Evolutionary conservation across 2,113 vertebrate genomes (phyloP).

Genomic region (Hyaena hyaena): DNA sequence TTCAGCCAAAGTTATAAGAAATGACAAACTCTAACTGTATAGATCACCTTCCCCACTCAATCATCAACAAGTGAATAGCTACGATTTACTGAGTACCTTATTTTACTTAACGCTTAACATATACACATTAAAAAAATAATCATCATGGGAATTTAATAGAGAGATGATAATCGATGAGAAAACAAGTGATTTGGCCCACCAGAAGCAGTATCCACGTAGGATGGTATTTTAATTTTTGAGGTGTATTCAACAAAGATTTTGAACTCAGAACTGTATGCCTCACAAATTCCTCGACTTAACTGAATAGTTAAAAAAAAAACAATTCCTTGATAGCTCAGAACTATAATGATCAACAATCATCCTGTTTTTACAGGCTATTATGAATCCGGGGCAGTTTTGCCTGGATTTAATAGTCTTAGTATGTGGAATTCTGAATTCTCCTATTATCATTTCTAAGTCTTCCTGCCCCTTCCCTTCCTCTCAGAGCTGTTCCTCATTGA

Average conservation of each 20-base stretch:
- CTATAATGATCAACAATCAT: neutral
- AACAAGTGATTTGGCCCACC: neutral
- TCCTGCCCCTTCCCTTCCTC: neutral
- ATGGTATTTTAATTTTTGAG: neutral
- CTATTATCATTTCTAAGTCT: too few species aligned
- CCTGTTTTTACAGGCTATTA: neutral
- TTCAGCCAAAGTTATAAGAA: neutral
- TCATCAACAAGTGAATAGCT: neutral
- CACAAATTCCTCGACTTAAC: constrained; percentile 6
- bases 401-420: neutral
- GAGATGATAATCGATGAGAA: neutral
- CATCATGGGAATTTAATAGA: neutral
- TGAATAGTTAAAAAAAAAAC: neutral
- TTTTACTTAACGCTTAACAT: neutral
- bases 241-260: neutral
- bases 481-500: neutral
- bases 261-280: constrained; percentile 24
- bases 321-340: neutral
- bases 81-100: neutral
- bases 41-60: constrained; percentile 1
- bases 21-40: neutral
- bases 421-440: neutral
- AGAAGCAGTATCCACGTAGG: neutral
- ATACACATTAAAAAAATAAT: neutral
- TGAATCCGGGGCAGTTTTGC: neutral